These are phyloP conservation scores for Falco punctatus DNA, from an alignment of 2,113 vertebrate species.

Conservation along the genomic window DNA sequence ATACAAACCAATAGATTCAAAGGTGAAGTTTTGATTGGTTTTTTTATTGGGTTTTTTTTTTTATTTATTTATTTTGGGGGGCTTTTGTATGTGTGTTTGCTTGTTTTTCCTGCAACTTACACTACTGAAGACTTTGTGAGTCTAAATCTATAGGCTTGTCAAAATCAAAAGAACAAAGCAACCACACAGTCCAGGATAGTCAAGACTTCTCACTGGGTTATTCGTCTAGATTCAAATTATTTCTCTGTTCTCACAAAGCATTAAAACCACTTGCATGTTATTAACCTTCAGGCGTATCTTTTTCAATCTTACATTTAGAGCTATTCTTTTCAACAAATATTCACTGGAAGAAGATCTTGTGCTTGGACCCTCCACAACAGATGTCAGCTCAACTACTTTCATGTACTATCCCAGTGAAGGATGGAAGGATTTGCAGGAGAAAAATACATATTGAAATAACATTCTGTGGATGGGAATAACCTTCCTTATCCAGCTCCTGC, in stretches of 20 bases:
- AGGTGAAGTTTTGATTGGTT: background rate
- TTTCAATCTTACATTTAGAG: background rate
- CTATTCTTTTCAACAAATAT: background rate
- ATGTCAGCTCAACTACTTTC: background rate
- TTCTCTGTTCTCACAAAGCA: background rate
- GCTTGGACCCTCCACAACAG: background rate
- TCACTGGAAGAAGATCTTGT: background rate
- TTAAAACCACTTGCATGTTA: background rate
- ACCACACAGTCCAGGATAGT: background rate
- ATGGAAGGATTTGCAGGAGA: background rate
- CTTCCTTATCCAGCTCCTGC: background rate
- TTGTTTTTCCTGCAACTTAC: background rate
- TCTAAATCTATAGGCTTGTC: background rate
- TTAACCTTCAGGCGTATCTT: background rate
- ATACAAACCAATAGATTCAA: background rate
- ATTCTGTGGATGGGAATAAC: background rate
- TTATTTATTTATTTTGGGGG: background rate
- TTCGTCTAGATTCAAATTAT: background rate
- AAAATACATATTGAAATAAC: background rate
- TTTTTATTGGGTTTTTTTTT: background rate
- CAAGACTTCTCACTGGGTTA: background rate
- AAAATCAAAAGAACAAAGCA: background rate
- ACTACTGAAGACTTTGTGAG: background rate
- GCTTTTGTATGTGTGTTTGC: no score
- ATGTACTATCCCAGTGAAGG: background rate